Percentiles rank a stretch among this genome's conserved stretches.
Evolutionary conservation across 2,113 vertebrate species (phyloP).

Genomic region (Phyllopteryx taeniolatus): DNA sequence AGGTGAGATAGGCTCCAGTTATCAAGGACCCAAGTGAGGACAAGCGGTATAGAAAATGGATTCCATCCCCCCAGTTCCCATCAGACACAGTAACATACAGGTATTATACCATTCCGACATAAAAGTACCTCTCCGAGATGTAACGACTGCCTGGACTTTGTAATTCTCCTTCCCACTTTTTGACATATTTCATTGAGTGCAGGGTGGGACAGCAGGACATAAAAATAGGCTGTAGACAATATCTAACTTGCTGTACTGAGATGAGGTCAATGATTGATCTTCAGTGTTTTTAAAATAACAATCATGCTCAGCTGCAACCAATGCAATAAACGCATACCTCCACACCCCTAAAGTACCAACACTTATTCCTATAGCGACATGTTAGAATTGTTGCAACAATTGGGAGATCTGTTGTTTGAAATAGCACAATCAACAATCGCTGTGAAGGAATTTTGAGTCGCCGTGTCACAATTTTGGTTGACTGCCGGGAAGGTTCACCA

Average conservation of each 20-base stretch:
- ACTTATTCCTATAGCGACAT: constrained; percentile 20
- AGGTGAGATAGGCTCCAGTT: not conserved
- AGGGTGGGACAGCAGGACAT: not conserved
- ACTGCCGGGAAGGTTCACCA: too few relatives aligned
- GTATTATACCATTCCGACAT: constrained; percentile 24
- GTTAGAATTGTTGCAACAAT: constrained; percentile 24
- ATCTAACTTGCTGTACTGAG: constrained; percentile 43
- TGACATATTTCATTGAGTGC: not conserved
- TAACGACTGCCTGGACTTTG: not conserved
- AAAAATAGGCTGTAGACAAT: constrained; percentile 26
- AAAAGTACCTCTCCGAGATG: constrained; percentile 23
- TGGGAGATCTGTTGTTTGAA: too few relatives aligned
- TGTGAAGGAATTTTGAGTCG: too few relatives aligned
- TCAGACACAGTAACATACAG: constrained; percentile 35
- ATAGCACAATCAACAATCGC: too few relatives aligned
- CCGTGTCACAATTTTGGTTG: too few relatives aligned
- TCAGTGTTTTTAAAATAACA: constrained; percentile 8
- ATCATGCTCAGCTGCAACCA: constrained; percentile 17
- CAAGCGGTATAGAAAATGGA: too few relatives aligned
- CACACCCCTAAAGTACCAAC: constrained; percentile 4
- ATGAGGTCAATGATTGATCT: constrained; percentile 41
- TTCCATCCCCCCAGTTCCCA: constrained; percentile 20
- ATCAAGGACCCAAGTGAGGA: too few relatives aligned
- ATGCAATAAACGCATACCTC: constrained; percentile 40
- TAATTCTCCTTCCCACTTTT: not conserved